Conservation (phyloP, 2,797 vertebrate genomes). For the Notoglanidium macrostoma region DNA sequence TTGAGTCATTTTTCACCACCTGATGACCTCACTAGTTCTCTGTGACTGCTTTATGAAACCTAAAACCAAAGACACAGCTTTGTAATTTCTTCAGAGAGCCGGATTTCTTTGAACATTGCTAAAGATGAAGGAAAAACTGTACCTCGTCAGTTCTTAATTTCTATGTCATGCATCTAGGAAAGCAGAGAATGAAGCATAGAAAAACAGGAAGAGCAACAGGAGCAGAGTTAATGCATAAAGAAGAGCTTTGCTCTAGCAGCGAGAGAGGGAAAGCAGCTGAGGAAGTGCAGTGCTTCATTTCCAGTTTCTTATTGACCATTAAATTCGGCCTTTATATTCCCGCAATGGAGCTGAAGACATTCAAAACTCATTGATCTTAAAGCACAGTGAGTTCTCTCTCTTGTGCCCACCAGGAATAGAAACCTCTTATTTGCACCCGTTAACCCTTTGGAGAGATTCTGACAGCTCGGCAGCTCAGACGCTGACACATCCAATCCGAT, state of each 20-base stretch:
- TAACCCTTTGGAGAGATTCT: background rate
- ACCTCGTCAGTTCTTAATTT: conserved; percentile 66
- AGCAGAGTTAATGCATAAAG: conserved; percentile 66
- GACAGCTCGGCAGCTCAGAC: background rate
- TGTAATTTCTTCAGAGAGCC: conserved; percentile 60
- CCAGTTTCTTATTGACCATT: conserved; percentile 35
- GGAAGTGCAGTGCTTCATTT: conserved; percentile 45
- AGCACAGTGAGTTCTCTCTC: conserved; percentile 25
- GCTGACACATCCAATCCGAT: conserved; percentile 48
- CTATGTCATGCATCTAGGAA: conserved; percentile 61
- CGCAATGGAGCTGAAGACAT: conserved; percentile 23
- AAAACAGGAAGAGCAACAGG: conserved; percentile 53
- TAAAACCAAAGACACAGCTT: conserved; percentile 59
- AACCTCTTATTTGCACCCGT: background rate
- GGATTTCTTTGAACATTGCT: conserved; percentile 69
- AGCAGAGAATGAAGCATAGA: conserved; percentile 51
- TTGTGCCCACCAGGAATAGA: background rate
- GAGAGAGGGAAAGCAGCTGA: conserved; percentile 56
- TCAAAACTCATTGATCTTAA: conserved; percentile 15
- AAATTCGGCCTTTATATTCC: conserved; percentile 36
- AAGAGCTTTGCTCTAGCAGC: conserved; percentile 46
- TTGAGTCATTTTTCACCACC: conserved; percentile 9
- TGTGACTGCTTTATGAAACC: conserved; percentile 60
- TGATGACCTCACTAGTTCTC: conserved; percentile 50
- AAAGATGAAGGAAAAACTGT: conserved; percentile 61